Conservation (phyloP, 2,888 invertebrate species). For the Brachypterus glaber region DNA sequence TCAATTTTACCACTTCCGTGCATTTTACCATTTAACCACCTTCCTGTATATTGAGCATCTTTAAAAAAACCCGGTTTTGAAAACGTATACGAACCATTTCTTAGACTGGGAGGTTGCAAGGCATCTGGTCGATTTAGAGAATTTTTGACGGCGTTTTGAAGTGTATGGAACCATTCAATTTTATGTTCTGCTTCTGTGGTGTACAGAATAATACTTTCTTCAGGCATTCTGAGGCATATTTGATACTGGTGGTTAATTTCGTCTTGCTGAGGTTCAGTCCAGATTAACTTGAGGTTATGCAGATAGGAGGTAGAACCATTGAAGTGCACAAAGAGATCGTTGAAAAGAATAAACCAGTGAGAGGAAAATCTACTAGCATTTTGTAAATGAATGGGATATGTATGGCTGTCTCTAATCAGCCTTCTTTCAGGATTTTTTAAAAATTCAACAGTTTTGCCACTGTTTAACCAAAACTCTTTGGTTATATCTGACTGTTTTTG, state of each 20-base stretch:
- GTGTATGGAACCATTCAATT: conserved; percentile 67
- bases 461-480: conserved; percentile 63
- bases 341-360: conserved; percentile 73
- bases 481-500: conserved; percentile 60
- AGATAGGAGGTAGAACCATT: conserved; percentile 55
- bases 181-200: conserved; percentile 61
- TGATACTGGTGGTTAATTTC: conserved; percentile 51
- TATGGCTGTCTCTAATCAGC: conserved; percentile 68
- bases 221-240: conserved; percentile 66
- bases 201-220: conserved; percentile 61
- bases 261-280: conserved; percentile 66
- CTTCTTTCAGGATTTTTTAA: conserved; percentile 58
- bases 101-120: conserved; percentile 58
- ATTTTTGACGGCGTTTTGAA: conserved; percentile 64
- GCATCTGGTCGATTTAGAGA: conserved; percentile 51
- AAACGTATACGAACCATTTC: conserved; percentile 68
- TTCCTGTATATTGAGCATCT: conserved; percentile 69
- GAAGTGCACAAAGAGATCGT: conserved; percentile 70
- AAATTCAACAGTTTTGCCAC: conserved; percentile 52
- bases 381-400: conserved; percentile 56
- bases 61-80: conserved; percentile 62
- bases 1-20: conserved; percentile 75
- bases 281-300: conserved; percentile 64
- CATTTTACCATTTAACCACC: conserved; percentile 74
- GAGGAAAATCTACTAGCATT: conserved; percentile 66